phyloP scores from a whole-genome alignment of 2,888 invertebrate genomes.

The Eristalinus aeneus region DNA sequence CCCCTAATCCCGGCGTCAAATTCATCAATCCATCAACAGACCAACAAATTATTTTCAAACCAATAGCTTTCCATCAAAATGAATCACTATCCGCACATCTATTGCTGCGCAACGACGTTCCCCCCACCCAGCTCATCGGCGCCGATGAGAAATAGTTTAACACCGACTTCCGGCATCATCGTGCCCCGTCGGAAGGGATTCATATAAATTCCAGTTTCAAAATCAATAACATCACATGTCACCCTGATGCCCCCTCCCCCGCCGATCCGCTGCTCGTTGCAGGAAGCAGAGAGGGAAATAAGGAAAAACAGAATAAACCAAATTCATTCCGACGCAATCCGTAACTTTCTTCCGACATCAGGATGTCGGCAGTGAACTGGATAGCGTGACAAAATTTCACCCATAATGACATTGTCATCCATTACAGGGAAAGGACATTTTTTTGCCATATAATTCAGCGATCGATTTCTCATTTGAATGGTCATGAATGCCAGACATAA shows the following conservation, averaged over 20 bases:
- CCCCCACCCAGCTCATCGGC: not conserved
- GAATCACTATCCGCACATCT: not conserved
- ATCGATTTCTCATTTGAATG: slow-evolving; percentile 64
- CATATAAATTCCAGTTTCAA: slow-evolving; percentile 41
- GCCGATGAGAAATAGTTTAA: not conserved
- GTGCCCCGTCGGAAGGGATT: slow-evolving; percentile 35
- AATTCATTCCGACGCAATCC: slow-evolving; percentile 35
- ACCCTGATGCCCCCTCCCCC: slow-evolving; percentile 14
- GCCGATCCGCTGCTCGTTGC: not conserved
- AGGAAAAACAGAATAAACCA: slow-evolving; percentile 12
- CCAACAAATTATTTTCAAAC: not conserved
- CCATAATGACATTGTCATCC: slow-evolving; percentile 58
- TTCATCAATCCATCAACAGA: not conserved
- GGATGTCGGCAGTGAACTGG: slow-evolving; percentile 37
- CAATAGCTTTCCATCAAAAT: not conserved
- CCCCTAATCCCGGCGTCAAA: not conserved
- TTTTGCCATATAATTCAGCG: slow-evolving; percentile 30
- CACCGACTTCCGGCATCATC: slow-evolving; percentile 19
- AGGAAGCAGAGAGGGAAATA: not conserved
- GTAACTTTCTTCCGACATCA: slow-evolving; percentile 3
- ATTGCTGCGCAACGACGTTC: not conserved
- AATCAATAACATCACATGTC: slow-evolving; percentile 56
- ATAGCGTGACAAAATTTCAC: slow-evolving; percentile 61
- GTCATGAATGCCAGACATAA: slow-evolving; percentile 51
- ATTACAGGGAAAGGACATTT: slow-evolving; percentile 49